Evolutionary conservation across 2,888 invertebrate species (phyloP).

Genomic region (Thereva unica): DNA sequence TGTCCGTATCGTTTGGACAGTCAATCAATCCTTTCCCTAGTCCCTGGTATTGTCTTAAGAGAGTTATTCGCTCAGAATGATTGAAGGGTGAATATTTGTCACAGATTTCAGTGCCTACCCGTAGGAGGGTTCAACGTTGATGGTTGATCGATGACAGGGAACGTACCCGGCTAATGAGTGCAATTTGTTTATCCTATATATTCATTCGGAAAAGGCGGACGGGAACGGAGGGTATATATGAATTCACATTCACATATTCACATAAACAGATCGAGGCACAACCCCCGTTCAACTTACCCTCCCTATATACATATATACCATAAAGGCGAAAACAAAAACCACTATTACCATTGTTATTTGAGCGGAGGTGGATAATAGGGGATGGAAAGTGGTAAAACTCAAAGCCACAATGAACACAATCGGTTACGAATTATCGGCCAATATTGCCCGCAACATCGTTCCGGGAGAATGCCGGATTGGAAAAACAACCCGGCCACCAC

Average conservation of each 20-base stretch:
- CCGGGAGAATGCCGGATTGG: constrained; percentile 8
- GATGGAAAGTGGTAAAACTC: constrained; percentile 22
- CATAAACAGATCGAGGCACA: neutral
- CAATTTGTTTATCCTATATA: constrained; percentile 10
- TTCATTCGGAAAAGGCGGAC: too few species aligned
- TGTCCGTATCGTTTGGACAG: constrained; percentile 27
- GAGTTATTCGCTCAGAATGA: constrained; percentile 25
- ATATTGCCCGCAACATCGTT: constrained; percentile 22
- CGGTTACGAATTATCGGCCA: constrained; percentile 23
- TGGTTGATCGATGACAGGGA: constrained; percentile 28
- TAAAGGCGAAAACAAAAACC: constrained; percentile 25
- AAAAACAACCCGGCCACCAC: too few species aligned
- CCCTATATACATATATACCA: constrained; percentile 7
- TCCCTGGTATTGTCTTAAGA: constrained; percentile 25
- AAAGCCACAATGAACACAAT: constrained; percentile 24
- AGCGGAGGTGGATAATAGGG: neutral
- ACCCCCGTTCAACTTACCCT: constrained; percentile 20
- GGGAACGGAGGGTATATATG: too few species aligned
- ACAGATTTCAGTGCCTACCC: constrained; percentile 15
- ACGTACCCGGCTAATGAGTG: constrained; percentile 24
- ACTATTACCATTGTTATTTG: constrained; percentile 24
- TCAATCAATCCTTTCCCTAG: constrained; percentile 21
- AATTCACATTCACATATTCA: too few species aligned
- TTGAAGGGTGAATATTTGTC: constrained; percentile 30
- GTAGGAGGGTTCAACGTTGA: constrained; percentile 12